A percentile compares a stretch with the other conserved stretches of the same genome.
These are phyloP conservation scores for Pteronura brasiliensis DNA, from an alignment of 2,113 vertebrate genomes.

Conservation along the genomic window DNA sequence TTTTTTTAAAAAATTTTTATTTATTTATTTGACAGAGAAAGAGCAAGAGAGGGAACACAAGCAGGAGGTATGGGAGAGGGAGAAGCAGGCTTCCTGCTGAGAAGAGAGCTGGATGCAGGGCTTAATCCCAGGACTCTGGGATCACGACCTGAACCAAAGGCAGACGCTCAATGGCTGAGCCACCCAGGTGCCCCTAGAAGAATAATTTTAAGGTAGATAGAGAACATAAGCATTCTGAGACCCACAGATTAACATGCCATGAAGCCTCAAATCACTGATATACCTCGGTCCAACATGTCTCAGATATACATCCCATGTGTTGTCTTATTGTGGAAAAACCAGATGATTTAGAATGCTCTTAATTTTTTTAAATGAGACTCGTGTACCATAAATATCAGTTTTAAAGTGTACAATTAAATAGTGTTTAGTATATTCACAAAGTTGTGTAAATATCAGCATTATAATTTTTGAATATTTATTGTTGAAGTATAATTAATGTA, in stretches of 20 bases:
- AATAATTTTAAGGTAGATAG: neutral
- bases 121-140: too few relatives aligned
- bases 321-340: neutral
- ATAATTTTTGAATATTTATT: neutral
- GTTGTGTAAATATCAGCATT: neutral
- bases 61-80: too few relatives aligned
- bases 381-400: neutral
- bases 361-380: constrained; percentile 20
- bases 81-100: too few relatives aligned
- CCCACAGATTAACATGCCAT: too few relatives aligned
- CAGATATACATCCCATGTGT: neutral
- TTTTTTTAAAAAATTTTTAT: too few relatives aligned
- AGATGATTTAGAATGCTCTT: neutral
- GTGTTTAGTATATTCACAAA: neutral
- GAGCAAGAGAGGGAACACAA: too few relatives aligned
- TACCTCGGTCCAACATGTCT: neutral
- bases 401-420: neutral
- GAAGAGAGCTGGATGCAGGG: too few relatives aligned
- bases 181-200: neutral
- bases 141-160: neutral
- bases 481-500: neutral
- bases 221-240: neutral
- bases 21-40: too few relatives aligned
- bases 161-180: neutral
- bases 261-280: neutral